Percentiles rank a stretch among this genome's conserved stretches.
phyloP scores from a whole-genome alignment of 2,888 invertebrate genomes.

The Trachelus troglodyta region DNA sequence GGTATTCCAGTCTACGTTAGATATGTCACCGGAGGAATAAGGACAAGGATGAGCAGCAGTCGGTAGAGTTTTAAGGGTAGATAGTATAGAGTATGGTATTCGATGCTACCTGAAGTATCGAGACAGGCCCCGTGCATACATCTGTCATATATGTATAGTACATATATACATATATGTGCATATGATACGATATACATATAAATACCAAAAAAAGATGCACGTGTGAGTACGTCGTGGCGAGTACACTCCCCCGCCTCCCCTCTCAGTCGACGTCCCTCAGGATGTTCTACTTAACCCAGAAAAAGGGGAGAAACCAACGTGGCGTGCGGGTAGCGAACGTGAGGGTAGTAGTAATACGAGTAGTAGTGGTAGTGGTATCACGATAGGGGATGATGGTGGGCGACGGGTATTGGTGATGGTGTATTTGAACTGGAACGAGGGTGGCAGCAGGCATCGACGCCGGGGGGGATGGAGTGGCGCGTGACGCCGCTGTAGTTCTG shows the following conservation, averaged over 20 bases:
- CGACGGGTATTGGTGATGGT: slow-evolving; percentile 7
- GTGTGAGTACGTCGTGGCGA: not conserved
- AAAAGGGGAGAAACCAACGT: slow-evolving; percentile 28
- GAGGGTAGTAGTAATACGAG: not conserved
- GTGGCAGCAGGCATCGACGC: slow-evolving; percentile 28
- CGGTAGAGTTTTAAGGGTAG: not conserved
- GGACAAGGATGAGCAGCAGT: not conserved
- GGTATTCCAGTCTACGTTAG: not conserved
- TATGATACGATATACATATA: no score
- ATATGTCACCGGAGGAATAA: not conserved
- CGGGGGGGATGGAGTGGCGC: slow-evolving; percentile 26
- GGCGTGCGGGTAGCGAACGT: slow-evolving; percentile 4
- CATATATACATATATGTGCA: no score
- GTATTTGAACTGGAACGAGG: slow-evolving; percentile 28
- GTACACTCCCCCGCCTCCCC: not conserved
- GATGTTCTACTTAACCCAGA: slow-evolving; percentile 35
- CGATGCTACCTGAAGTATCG: not conserved
- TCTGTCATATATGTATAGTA: not conserved
- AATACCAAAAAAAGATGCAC: not conserved
- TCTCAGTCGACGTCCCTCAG: slow-evolving; percentile 19
- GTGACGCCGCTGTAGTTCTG: slow-evolving; percentile 23
- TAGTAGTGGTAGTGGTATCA: not conserved
- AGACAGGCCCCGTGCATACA: not conserved
- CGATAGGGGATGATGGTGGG: not conserved
- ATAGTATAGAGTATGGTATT: not conserved